Percentiles rank a stretch among this genome's conserved stretches.
Conservation (phyloP, 2,797 vertebrate species). For the Knipowitschia caucasica region DNA sequence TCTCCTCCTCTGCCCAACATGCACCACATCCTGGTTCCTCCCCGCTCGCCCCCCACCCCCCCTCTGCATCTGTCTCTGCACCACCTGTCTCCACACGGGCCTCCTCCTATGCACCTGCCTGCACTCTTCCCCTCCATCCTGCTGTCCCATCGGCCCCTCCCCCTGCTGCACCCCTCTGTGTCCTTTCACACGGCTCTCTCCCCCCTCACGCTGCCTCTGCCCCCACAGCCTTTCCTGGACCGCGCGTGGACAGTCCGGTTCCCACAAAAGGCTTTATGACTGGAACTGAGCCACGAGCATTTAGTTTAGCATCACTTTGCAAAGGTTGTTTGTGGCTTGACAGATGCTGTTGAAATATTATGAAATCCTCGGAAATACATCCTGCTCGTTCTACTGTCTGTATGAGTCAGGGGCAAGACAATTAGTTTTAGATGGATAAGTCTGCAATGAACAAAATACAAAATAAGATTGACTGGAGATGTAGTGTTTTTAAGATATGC, state of each 20-base stretch:
- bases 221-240: conserved; percentile 57
- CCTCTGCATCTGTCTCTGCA: conserved; percentile 59
- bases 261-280: conserved; percentile 68
- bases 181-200: conserved; percentile 75
- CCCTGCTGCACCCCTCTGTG: conserved; percentile 67
- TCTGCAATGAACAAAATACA: background rate
- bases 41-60: conserved; percentile 60
- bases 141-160: conserved; percentile 74
- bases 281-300: conserved; percentile 35
- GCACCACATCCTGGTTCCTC: conserved; percentile 78
- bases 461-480: too few species aligned
- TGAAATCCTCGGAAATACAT: too few species aligned
- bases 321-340: background rate
- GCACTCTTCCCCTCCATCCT: conserved; percentile 83
- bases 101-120: conserved; percentile 79
- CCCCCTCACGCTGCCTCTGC: conserved; percentile 79
- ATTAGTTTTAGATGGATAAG: background rate
- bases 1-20: conserved; percentile 56
- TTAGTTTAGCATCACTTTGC: conserved; percentile 37
- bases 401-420: background rate
- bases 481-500: too few species aligned
- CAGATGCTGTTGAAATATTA: background rate
- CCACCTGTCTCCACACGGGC: conserved; percentile 70
- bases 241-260: conserved; percentile 62
- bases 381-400: too few species aligned